Evolutionary conservation across 2,888 invertebrate genomes (phyloP).

Genomic region (Drosophila borborema): DNA sequence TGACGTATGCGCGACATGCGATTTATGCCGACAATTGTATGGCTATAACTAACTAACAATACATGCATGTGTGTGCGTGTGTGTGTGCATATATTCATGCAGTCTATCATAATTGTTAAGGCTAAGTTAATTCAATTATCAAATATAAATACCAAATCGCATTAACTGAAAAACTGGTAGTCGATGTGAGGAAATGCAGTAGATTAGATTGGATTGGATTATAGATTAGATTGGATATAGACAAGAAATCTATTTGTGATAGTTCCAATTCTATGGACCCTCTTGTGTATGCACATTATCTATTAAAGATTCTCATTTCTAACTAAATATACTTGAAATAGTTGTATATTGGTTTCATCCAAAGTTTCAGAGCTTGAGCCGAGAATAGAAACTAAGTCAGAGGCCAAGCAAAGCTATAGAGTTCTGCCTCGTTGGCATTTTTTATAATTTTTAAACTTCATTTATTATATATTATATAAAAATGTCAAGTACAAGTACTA

Average conservation of each 20-base stretch:
- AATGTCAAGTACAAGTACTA: too few species aligned
- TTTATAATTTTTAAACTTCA: too few species aligned
- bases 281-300: not conserved
- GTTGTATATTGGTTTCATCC: too few species aligned
- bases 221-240: not conserved
- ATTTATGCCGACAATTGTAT: constrained; percentile 20
- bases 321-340: too few species aligned
- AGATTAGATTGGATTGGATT: not conserved
- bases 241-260: not conserved
- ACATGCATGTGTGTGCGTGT: not conserved
- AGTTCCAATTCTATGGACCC: not conserved
- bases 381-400: too few species aligned
- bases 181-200: not conserved
- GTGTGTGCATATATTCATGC: not conserved
- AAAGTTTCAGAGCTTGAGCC: too few species aligned
- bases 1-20: constrained; percentile 60
- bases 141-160: constrained; percentile 8
- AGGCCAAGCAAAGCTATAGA: too few species aligned
- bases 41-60: not conserved
- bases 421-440: too few species aligned
- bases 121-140: constrained; percentile 40
- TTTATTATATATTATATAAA: too few species aligned
- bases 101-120: constrained; percentile 1
- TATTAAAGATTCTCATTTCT: not conserved
- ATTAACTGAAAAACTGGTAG: not conserved